Evolutionary conservation across 2,888 invertebrate genomes (phyloP).

Genomic region (Eurytoma californica): DNA sequence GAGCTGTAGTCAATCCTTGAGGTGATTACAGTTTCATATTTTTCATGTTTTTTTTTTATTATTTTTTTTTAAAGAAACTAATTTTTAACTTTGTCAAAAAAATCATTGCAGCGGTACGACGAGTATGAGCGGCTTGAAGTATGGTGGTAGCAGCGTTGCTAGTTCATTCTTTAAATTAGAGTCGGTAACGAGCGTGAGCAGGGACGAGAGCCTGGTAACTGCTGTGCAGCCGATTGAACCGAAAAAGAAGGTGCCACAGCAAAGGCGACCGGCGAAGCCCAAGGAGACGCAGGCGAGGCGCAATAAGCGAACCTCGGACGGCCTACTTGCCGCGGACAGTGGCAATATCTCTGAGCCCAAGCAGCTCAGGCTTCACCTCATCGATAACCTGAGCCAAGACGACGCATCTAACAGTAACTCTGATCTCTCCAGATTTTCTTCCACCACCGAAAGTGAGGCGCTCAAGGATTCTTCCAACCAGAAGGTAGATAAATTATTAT

Average conservation of each 20-base stretch:
- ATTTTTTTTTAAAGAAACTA: neutral
- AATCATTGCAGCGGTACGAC: constrained; percentile 29
- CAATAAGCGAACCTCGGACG: constrained; percentile 55
- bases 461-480: constrained; percentile 59
- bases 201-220: constrained; percentile 74
- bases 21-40: constrained; percentile 3
- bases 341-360: constrained; percentile 53
- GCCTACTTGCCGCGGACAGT: constrained; percentile 54
- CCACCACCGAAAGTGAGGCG: constrained; percentile 42
- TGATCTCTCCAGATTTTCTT: constrained; percentile 60
- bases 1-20: constrained; percentile 70
- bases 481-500: constrained; percentile 25
- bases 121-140: constrained; percentile 36
- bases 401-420: constrained; percentile 70
- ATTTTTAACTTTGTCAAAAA: neutral
- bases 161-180: constrained; percentile 72
- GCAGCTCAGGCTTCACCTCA: constrained; percentile 63
- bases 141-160: constrained; percentile 10
- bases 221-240: constrained; percentile 12
- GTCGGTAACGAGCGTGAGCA: constrained; percentile 69
- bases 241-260: constrained; percentile 52
- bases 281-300: constrained; percentile 48
- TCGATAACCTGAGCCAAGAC: constrained; percentile 70
- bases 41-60: neutral
- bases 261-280: constrained; percentile 60